These are phyloP conservation scores for Belgica antarctica DNA, from an alignment of 2,888 invertebrate species.

Conservation along the genomic window DNA sequence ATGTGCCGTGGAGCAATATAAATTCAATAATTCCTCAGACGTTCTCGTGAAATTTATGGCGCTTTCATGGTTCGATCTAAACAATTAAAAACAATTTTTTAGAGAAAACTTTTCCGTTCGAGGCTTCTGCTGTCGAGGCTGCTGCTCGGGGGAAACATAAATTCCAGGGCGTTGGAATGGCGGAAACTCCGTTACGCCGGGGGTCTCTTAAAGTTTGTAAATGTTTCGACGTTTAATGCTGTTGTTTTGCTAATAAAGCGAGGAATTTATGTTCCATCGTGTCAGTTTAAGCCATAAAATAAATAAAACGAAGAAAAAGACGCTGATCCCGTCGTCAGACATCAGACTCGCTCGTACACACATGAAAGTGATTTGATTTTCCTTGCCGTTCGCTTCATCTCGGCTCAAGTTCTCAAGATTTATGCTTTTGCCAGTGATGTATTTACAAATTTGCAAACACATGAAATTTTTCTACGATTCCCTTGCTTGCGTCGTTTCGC, in stretches of 20 bases:
- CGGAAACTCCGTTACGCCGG: background rate
- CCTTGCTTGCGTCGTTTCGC: no score
- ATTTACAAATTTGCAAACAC: constrained; percentile 14
- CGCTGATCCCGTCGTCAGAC: background rate
- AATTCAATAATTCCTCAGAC: no score
- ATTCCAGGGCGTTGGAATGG: background rate
- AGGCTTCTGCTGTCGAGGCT: background rate
- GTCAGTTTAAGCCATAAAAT: constrained; percentile 5
- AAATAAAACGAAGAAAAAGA: background rate
- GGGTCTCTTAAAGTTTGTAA: background rate
- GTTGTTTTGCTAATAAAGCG: background rate
- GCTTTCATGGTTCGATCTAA: background rate
- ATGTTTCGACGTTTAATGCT: no score
- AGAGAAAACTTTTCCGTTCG: constrained; percentile 12
- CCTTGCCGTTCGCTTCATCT: background rate
- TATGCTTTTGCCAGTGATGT: background rate
- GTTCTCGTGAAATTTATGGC: background rate
- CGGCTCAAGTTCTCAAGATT: background rate
- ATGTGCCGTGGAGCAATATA: no score
- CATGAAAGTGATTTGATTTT: constrained; percentile 18
- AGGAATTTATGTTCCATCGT: background rate
- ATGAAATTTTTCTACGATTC: background rate
- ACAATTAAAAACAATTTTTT: constrained; percentile 6
- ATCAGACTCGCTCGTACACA: background rate
- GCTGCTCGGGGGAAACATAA: background rate